Evolutionary conservation across 2,113 vertebrate genomes (phyloP), one percentile per base, ranked within the genome.

Genomic region (Upupa epops): DNA sequence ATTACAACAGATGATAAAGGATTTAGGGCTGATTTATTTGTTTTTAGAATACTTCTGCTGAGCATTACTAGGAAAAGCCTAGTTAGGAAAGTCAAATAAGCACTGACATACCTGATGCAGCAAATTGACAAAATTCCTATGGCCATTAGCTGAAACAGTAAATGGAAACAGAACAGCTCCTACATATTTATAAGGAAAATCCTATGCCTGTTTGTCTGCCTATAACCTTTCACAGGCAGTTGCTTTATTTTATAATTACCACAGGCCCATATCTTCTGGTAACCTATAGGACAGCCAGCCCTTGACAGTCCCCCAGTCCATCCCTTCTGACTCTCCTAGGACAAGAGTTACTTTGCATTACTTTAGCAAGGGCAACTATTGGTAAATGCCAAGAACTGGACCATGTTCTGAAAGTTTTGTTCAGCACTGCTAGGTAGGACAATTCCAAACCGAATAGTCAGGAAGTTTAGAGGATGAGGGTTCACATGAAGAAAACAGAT

Each of bases 191-290:
- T 93, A 60, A 88, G 88, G 59, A 68, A 88, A 85, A 64, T 9
- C 37, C 85, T 80, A 34, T 0, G 6, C 65, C 52, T 81, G 17
- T 74, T 86, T 80, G 56, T 17, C 68, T 89, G 71, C 32, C 89
- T 69, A 5, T 83, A 79, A 59, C 77, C 37, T 91, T 90, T 92
- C 88, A 95, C 32, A 89, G 88, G 48, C 78, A 77, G 75, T 85
- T 83, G 75, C 75, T 89, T 91, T 92, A 70, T 80, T 86, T 80
- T 93, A 34, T 92, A 83, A 88, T 95, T 93, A 86, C 24, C 70
- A 15, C 0, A 1, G 77, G 80, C 86, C 72, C 88, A 83, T 61
- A 49, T 29, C 18, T 56, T 49, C 49, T 3, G 7, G n/a, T 66
- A 28, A 42, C 68, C 29, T 31, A 3, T 2, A 89, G 90, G 48